Percentiles rank a stretch among this genome's conserved stretches.
phyloP scores from a whole-genome alignment of 2,113 vertebrate genomes.

The Hypocryptadius cinnamomeus region DNA sequence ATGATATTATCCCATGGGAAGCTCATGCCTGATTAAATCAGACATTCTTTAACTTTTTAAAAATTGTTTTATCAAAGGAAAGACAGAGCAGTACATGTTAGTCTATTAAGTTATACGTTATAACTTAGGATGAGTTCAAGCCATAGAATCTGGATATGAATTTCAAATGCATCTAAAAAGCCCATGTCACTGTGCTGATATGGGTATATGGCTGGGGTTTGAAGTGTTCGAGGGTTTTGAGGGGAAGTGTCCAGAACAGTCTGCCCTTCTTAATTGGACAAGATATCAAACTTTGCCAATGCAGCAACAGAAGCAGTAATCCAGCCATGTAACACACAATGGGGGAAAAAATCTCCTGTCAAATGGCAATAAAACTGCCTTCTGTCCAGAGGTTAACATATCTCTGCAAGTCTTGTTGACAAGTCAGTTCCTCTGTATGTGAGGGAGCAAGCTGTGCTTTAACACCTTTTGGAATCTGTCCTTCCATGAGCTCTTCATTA shows the following conservation, averaged over 20 bases:
- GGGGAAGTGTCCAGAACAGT: neutral
- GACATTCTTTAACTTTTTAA: slow-evolving; percentile 5
- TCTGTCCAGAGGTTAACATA: neutral
- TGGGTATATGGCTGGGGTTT: neutral
- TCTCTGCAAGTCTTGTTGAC: neutral
- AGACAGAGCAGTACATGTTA: slow-evolving; percentile 18
- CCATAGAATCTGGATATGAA: neutral
- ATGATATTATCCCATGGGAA: slow-evolving; percentile 52
- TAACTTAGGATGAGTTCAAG: neutral
- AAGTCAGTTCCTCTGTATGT: neutral
- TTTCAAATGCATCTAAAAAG: neutral
- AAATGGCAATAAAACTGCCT: neutral
- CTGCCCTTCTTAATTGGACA: neutral
- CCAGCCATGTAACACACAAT: neutral
- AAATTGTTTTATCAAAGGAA: slow-evolving; percentile 27
- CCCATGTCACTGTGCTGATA: neutral
- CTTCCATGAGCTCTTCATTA: neutral
- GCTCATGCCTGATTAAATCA: slow-evolving; percentile 50
- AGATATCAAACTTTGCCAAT: neutral
- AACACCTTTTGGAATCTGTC: neutral
- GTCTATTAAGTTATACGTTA: neutral
- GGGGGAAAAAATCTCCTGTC: neutral
- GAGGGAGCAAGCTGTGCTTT: neutral
- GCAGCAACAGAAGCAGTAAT: neutral
- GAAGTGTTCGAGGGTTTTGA: neutral